phyloP scores from a whole-genome alignment of 2,797 vertebrate genomes.

The Mormyrus hasselquistii region DNA sequence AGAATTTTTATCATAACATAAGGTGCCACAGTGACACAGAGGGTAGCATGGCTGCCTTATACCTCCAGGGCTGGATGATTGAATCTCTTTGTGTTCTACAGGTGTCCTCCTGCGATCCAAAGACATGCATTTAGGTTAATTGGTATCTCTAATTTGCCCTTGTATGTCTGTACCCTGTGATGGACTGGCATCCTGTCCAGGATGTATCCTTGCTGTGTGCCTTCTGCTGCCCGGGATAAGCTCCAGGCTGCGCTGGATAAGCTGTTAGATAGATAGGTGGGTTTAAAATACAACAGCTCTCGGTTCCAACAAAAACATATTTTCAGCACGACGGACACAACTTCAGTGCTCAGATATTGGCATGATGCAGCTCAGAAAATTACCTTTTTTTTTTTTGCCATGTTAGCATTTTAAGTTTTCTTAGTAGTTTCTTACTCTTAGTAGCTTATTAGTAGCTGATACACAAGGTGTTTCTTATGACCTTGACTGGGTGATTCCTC shows the following conservation, averaged over 20 bases:
- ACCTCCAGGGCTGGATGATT: neutral
- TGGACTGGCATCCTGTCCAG: conserved; percentile 3
- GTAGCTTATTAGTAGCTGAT: neutral
- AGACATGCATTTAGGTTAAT: neutral
- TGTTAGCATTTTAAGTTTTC: neutral
- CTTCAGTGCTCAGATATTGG: neutral
- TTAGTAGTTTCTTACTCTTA: neutral
- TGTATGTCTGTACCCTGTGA: conserved; percentile 5
- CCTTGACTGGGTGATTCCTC: neutral
- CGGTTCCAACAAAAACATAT: neutral
- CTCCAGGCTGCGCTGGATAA: neutral
- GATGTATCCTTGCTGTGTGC: neutral
- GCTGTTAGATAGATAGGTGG: neutral
- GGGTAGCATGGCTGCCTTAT: neutral
- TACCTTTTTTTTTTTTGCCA: neutral
- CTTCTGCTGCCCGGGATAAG: neutral
- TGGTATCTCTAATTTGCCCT: neutral
- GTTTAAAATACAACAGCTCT: neutral
- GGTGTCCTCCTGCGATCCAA: neutral
- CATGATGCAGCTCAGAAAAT: neutral
- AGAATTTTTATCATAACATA: neutral
- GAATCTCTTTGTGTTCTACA: neutral
- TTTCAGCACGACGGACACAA: neutral
- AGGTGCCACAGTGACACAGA: neutral
- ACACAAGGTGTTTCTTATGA: neutral